Conservation (phyloP, 2,113 vertebrate genomes). For the Triplophysa dalaica region DNA sequence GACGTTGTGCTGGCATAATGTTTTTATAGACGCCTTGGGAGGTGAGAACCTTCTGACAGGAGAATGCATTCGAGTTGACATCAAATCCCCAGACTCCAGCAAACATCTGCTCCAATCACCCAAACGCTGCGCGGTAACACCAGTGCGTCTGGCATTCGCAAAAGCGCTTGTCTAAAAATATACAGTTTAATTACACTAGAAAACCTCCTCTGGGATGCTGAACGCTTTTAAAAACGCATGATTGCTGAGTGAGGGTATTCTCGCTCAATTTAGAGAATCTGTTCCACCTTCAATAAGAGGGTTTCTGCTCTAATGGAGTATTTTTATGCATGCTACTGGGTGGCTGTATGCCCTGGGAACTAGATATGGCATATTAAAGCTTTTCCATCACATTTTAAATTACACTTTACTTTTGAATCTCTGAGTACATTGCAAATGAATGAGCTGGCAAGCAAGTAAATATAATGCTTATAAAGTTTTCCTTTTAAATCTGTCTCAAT, state of each 20-base stretch:
- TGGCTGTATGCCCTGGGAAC: neutral
- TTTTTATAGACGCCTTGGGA: conserved; percentile 71
- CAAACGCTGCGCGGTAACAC: conserved; percentile 61
- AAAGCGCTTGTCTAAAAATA: conserved; percentile 65
- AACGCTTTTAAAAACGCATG: conserved; percentile 64
- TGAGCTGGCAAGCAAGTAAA: neutral
- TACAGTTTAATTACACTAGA: conserved; percentile 67
- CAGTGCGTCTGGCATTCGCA: conserved; percentile 58
- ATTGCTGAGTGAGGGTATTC: conserved; percentile 61
- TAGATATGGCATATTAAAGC: conserved; percentile 37
- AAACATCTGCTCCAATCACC: conserved; percentile 71
- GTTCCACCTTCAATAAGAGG: conserved; percentile 3
- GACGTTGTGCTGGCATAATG: conserved; percentile 64
- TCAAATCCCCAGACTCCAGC: conserved; percentile 59
- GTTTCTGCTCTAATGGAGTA: neutral
- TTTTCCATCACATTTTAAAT: neutral
- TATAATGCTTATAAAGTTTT: neutral
- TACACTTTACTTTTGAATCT: conserved; percentile 4
- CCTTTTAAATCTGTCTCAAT: neutral
- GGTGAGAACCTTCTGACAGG: conserved; percentile 68
- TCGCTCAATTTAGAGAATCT: conserved; percentile 43
- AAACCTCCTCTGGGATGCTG: conserved; percentile 60
- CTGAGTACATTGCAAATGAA: conserved; percentile 31
- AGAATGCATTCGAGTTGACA: conserved; percentile 68
- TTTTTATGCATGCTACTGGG: conserved; percentile 18